Base-by-base conservation (phyloP, 2,113 vertebrate genomes). In the Callospermophilus lateralis region DNA sequence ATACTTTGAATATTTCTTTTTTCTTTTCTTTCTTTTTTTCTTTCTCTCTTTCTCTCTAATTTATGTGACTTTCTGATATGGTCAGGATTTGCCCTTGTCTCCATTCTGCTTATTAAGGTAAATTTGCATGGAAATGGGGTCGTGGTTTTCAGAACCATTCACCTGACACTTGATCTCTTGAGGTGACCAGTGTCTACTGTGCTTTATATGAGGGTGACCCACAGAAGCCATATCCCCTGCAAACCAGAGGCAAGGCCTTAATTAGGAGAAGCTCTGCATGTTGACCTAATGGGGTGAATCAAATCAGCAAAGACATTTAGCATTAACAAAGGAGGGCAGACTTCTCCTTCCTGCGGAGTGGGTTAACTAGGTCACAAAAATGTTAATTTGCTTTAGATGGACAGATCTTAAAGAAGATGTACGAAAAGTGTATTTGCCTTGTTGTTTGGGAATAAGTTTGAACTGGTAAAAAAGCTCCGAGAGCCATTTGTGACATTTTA, bases 51-150 rank as follows among this genome's bases (percentile, higher is more conserved):
- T 42, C 32, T 72, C 84, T 65, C 67, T 70, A 65, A 94, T 96
- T 93, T 95, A 68, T 65, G 81, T 93, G 70, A 51, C 81, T 97
- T 92, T 94, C 63, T 97, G 89, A 83, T 70, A 86, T 73, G 79
- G 12, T 92, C 78, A 92, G 76, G 80, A 89, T 85, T 97, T 90
- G 94, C 92, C 87, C 90, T 80, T 78, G 61, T 91, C 94, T 96
- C 94, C 74, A 67, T 95, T 72, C 85, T 84, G 67, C 93, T 96
- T 96, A 97, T 96, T 96, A 97, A 97, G 92, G 88, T 90, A 89
- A 96, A 96, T 98, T 96, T 98, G 90, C 77, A 78, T 97, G 86
- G 95, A 98, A 97, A 96, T 83, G 93, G 10, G 86, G 93, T 91
- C 17, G 51, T 84, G 95, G 90, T 96, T 97, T 97, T 90, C 72